A percentile compares a stretch with the other conserved stretches of the same genome.
These are phyloP conservation scores for Stichodactyla mertensii DNA, from an alignment of 64 coral and sea anemone genomes.

Conservation along the genomic window DNA sequence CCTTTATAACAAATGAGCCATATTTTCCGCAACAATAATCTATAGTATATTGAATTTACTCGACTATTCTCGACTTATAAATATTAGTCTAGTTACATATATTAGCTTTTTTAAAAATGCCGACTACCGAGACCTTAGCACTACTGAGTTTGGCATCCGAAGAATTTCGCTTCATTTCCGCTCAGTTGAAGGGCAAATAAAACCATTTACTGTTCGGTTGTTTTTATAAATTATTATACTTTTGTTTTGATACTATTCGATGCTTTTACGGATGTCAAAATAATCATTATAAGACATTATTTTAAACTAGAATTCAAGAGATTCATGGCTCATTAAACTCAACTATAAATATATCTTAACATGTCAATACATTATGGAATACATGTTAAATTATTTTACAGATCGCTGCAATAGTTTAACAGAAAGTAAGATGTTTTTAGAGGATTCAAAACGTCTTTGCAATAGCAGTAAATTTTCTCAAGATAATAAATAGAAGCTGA, in stretches of 20 bases:
- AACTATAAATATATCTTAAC: not conserved
- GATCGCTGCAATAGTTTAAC: too few species aligned
- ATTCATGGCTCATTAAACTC: not conserved
- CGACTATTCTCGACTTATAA: not conserved
- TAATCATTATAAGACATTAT: not conserved
- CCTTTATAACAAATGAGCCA: not conserved
- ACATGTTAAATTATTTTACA: too few species aligned
- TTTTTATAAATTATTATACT: not conserved
- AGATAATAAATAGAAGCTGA: too few species aligned
- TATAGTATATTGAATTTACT: not conserved
- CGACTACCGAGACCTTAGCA: not conserved
- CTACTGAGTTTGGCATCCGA: not conserved
- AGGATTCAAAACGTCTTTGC: too few species aligned
- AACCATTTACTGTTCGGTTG: not conserved
- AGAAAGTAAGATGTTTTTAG: too few species aligned
- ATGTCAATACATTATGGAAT: too few species aligned
- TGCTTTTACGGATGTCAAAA: not conserved
- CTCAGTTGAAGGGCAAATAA: not conserved
- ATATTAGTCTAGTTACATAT: not conserved
- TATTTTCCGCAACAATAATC: not conserved
- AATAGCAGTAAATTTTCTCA: too few species aligned
- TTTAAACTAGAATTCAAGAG: not conserved
- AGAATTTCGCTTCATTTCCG: not conserved
- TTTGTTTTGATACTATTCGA: not conserved
- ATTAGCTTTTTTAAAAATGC: not conserved